phyloP scores from a whole-genome alignment of 2,888 invertebrate genomes.

The Trissolcus brochymenae region DNA sequence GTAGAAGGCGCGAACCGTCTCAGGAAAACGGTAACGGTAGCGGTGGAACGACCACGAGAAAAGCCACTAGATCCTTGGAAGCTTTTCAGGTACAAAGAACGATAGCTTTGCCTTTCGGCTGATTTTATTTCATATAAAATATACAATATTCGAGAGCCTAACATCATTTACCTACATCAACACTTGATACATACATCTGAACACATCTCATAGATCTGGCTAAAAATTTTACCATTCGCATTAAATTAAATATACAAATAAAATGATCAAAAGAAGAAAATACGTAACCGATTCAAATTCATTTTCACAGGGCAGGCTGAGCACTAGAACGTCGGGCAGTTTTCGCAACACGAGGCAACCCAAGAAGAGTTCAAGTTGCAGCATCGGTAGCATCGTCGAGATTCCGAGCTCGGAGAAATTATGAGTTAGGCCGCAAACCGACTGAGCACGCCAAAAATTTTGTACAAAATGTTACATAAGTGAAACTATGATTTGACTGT shows the following conservation, averaged over 20 bases:
- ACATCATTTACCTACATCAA: conserved; percentile 5
- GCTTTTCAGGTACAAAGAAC: conserved; percentile 62
- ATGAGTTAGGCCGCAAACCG: conserved; percentile 45
- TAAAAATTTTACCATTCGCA: background rate
- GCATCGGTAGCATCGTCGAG: conserved; percentile 72
- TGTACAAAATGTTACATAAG: conserved; percentile 18
- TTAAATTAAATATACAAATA: conserved; percentile 3
- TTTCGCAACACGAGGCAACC: conserved; percentile 60
- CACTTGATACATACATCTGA: conserved; percentile 19
- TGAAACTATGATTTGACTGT: background rate
- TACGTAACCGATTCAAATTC: conserved; percentile 3
- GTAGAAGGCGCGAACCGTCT: conserved; percentile 65
- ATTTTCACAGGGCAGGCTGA: conserved; percentile 58
- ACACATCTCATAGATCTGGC: conserved; percentile 10
- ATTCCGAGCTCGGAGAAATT: conserved; percentile 69
- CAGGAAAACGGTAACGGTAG: conserved; percentile 61
- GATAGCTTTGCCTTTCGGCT: background rate
- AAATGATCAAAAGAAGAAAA: conserved; percentile 5
- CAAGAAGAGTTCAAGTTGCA: conserved; percentile 70
- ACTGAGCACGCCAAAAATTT: conserved; percentile 11
- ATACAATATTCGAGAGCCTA: conserved; percentile 23
- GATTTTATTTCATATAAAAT: conserved; percentile 27
- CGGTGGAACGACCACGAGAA: conserved; percentile 56
- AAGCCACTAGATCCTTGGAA: conserved; percentile 62
- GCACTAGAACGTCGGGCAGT: conserved; percentile 63